A percentile compares a stretch with the other conserved stretches of the same genome.
phyloP scores from a whole-genome alignment of 2,888 invertebrate species.

The Rhimphoctona megacephalus region DNA sequence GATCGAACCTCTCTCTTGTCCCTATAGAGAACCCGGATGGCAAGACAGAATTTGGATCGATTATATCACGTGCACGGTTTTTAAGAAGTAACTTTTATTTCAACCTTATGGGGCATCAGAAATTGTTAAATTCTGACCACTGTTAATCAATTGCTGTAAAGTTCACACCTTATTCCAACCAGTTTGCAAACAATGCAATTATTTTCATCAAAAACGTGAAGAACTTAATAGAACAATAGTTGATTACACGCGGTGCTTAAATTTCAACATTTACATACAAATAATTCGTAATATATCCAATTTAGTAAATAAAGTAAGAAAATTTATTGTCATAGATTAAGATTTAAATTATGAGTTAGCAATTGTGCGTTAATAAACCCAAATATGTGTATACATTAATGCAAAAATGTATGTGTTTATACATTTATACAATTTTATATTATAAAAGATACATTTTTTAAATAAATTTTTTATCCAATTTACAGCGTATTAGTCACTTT shows the following conservation, averaged over 20 bases:
- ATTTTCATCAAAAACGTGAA: background rate
- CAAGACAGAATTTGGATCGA: conserved; percentile 52
- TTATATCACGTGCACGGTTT: background rate
- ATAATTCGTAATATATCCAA: background rate
- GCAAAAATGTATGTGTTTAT: background rate
- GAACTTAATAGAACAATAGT: background rate
- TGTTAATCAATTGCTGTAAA: background rate
- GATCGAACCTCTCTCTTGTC: conserved; percentile 14
- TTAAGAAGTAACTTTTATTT: background rate
- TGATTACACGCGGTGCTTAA: background rate
- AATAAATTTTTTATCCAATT: background rate
- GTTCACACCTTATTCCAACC: background rate
- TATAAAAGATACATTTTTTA: background rate
- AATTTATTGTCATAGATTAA: too few relatives aligned
- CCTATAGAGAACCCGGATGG: conserved; percentile 31
- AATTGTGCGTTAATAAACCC: background rate
- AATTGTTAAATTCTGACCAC: background rate
- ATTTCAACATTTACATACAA: background rate
- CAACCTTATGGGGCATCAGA: background rate
- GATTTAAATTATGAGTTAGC: background rate
- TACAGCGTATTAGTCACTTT: background rate
- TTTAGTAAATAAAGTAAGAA: too few relatives aligned
- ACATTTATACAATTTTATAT: too few relatives aligned
- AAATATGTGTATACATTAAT: background rate
- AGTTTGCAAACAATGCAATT: background rate